Conservation (phyloP, 2,888 invertebrate genomes). For the Mantis religiosa region DNA sequence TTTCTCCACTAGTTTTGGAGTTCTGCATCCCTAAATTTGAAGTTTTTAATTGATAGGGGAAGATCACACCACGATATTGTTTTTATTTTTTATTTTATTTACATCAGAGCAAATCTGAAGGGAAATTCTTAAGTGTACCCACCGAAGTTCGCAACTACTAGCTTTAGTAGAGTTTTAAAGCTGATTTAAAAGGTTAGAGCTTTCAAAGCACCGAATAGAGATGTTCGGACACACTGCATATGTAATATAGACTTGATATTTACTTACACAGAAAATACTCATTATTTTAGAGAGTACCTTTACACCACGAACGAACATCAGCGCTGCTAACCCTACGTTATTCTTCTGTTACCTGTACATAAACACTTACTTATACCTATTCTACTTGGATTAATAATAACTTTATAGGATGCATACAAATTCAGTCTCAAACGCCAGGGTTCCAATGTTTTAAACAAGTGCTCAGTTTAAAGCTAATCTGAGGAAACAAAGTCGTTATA, state of each 20-base stretch:
- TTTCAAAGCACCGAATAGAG: background rate
- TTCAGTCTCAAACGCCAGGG: constrained; percentile 12
- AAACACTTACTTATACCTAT: background rate
- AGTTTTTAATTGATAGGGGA: too few species aligned
- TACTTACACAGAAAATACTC: background rate
- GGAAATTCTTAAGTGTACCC: background rate
- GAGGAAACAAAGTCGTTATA: background rate
- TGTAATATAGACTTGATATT: background rate
- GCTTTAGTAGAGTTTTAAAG: background rate
- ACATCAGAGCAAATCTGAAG: background rate
- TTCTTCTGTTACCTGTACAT: background rate
- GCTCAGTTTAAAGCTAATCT: background rate
- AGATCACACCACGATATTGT: too few species aligned
- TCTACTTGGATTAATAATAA: background rate
- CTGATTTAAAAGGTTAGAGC: background rate
- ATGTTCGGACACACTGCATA: background rate
- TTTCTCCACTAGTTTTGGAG: too few species aligned
- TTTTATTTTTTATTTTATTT: too few species aligned
- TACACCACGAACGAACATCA: background rate
- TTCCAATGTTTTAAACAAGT: background rate
- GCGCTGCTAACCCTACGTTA: background rate
- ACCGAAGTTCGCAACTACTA: background rate
- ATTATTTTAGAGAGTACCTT: background rate
- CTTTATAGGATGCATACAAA: background rate
- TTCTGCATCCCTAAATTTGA: too few species aligned